Evolutionary conservation across 2,888 invertebrate genomes (phyloP), one percentile per base, ranked within the genome.

Genomic region (Diadromus collaris): DNA sequence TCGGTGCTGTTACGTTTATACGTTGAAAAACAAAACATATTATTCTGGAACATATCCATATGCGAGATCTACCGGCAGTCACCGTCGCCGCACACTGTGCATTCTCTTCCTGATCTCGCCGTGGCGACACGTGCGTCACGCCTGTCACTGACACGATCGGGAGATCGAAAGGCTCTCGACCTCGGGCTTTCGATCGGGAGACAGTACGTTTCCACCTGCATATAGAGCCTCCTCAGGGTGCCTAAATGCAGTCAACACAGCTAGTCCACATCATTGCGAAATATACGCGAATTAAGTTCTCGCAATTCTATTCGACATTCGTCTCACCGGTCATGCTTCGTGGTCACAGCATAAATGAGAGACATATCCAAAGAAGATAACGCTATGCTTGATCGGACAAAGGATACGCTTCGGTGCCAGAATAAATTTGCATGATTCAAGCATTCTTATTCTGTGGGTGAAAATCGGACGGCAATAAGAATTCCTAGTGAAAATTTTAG

Each of bases 1-100:
- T 76, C 76, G 79, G 73, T 79, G 65, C 44, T 61, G 70, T 71
- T 56, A 34, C 61, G 46, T 29, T 70, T 73, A 70, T 65, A 60
- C 73, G 41, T 38, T 16, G 0, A 38, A 4, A 38, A 13, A 4
- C 3, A 38, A 13, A 38, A 38, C 10, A 38, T 4, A 38, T 16
- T 16, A 13, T 13, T 41, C 38, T 13, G 1, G 38, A 41, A 16
- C 6, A 16, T 41, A 41, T 16, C 3, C 6, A 16, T 41, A 41
- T 16, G 6, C 16, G 38, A 41, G 16, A 41, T 5, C 16, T 41
- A 41, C 38, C 4, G 38, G 16, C 38, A 41, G 38, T 41, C 38
- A 41, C 38, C 16, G 16, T 1, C 41, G 21, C 2, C 24, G 19
- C 10, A 38, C 34, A 56, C 34, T 21, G 58, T 64, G 63, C 71